These are phyloP conservation scores for Stenoptilia bipunctidactyla DNA, from an alignment of 2,888 invertebrate genomes.

Conservation along the genomic window DNA sequence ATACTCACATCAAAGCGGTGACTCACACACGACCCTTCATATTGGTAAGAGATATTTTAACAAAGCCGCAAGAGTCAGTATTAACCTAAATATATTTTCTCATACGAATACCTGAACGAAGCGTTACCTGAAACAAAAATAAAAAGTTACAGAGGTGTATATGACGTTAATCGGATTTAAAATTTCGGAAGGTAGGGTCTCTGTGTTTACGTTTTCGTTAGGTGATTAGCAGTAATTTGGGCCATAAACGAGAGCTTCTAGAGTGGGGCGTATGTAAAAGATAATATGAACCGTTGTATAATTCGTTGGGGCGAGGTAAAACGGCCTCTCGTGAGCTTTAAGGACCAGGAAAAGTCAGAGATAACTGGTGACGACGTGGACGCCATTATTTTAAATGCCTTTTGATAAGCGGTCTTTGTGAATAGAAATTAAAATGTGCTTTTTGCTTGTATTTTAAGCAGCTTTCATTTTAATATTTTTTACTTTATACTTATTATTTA, in stretches of 20 bases:
- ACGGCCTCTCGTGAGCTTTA: constrained; percentile 31
- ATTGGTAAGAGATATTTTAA: constrained; percentile 30
- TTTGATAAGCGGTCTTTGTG: constrained; percentile 47
- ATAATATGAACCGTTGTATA: constrained; percentile 38
- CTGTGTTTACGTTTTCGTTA: constrained; percentile 31
- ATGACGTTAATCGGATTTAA: constrained; percentile 29
- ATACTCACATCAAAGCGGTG: constrained; percentile 31
- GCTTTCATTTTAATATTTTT: too few relatives aligned
- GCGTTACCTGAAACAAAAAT: constrained; percentile 47
- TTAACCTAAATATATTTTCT: too few relatives aligned
- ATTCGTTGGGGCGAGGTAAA: constrained; percentile 32
- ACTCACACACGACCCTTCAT: constrained; percentile 20
- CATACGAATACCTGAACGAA: constrained; percentile 11
- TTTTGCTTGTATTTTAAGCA: constrained; percentile 31
- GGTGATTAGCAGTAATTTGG: constrained; percentile 42
- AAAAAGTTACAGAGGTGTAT: constrained; percentile 20
- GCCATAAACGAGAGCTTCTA: constrained; percentile 24
- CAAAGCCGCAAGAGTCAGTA: constrained; percentile 23
- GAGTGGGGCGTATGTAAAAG: constrained; percentile 28
- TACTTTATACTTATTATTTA: too few relatives aligned
- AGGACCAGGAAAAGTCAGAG: constrained; percentile 41
- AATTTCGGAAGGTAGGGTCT: constrained; percentile 26
- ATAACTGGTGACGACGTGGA: constrained; percentile 46
- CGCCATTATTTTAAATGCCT: constrained; percentile 51
- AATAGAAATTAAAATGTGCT: too few relatives aligned